Conservation (phyloP, 2,888 invertebrate genomes). For the Steinernema hermaphroditum region DNA sequence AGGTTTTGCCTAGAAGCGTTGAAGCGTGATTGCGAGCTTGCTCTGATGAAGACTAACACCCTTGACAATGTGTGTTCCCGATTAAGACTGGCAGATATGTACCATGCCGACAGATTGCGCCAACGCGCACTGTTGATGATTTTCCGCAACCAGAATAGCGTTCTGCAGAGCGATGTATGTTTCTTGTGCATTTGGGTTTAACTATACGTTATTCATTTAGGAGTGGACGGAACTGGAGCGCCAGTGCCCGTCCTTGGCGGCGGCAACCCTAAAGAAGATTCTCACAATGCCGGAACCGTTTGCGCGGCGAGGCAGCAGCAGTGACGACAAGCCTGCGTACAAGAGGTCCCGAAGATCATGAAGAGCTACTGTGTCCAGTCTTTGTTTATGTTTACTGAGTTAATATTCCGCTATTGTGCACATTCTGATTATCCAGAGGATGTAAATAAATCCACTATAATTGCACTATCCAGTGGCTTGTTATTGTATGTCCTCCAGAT, state of each 20-base stretch:
- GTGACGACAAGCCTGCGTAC: neutral
- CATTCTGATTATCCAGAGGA: too few relatives aligned
- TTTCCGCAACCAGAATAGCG: neutral
- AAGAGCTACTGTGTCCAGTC: too few relatives aligned
- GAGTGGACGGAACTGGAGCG: neutral
- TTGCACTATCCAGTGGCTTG: too few relatives aligned
- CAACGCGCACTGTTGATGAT: neutral
- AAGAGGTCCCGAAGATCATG: neutral
- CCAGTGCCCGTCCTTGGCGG: neutral
- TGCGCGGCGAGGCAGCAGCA: neutral
- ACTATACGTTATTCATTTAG: neutral
- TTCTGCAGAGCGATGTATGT: slow-evolving; percentile 11
- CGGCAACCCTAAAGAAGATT: neutral
- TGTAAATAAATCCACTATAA: too few relatives aligned
- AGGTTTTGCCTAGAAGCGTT: slow-evolving; percentile 10
- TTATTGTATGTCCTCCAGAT: too few relatives aligned
- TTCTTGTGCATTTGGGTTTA: neutral
- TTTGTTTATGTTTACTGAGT: too few relatives aligned
- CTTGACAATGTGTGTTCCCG: neutral
- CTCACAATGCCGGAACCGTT: slow-evolving; percentile 14
- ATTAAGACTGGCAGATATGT: neutral
- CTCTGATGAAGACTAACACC: neutral
- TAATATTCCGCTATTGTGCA: too few relatives aligned
- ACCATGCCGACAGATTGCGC: slow-evolving; percentile 2
- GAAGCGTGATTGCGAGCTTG: neutral